Base-by-base conservation (phyloP, 2,113 vertebrate species). In the Dolichotis patagonum region DNA sequence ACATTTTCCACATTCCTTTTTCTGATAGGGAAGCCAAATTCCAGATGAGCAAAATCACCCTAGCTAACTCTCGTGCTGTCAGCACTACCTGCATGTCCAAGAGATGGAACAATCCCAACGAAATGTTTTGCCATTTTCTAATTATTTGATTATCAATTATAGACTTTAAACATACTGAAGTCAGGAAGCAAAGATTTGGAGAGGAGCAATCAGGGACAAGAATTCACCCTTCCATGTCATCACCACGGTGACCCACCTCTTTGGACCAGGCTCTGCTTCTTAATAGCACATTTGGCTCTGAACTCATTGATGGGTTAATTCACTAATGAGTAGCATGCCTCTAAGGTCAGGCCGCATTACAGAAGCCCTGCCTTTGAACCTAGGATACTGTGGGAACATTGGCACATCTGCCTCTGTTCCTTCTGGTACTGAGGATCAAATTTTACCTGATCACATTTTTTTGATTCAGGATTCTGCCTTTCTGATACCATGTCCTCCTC, bases 11-110 rank as follows among this genome's bases (percentile, higher is more conserved):
- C 24, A 5, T 63, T 67, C 10, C 10, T 85, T 46, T 83, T n/a
- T 32, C 11, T 38, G 16, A 60, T 32, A 84, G n/a, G 32, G 16
- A 10, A 67, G 10, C 30, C 52, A 10, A 67, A 20, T 43, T 43
- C 24, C 71, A 46, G 71, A 7, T 12, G 41, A 75, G 12, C 71
- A 75, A 10, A 28, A 24, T 43, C 71, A 43, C 26, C 71, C 38
- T 43, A 11, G 4, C 38, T 26, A 43, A 43, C 22, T 26, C 8
- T 35, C 6, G 0, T 17, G 10, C 30, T 58, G 0, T 63, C 24
- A 6, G 14, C 19, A 0, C 54, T 0, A 5, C 1, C 5, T 16
- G 7, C 17, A 16, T 8, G 6, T n/a, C 19, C 35, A 28, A 26
- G 20, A 38, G 7, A 5, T 52, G 17, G 28, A 28, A 22, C 10